Base-by-base conservation (phyloP, 2,797 vertebrate genomes). In the Cottoperca gobio region DNA sequence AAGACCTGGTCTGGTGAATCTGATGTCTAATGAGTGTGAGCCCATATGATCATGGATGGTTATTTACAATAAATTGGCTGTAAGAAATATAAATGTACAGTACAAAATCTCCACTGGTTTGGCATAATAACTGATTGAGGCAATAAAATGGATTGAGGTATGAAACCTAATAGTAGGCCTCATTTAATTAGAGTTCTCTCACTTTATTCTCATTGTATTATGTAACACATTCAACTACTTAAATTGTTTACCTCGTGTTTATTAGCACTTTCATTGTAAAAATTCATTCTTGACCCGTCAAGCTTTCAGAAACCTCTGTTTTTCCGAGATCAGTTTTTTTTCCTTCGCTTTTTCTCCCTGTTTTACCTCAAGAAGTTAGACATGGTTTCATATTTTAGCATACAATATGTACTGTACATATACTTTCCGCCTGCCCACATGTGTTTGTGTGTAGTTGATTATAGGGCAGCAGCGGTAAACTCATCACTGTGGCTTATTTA, bases 101-200 rank as follows among this genome's bases (percentile, higher is more conserved):
- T 45, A 26, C 21, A 70, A 64, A 63, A 83, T 72, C 24, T 67
- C 35, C 11, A 23, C 46, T 68, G n/a, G 26, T 78, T 81, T 86
- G 82, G 63, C 70, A 17, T 21, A 14, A 19, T 21, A 17, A 43
- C 49, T 53, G 16, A 65, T 50, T 23, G 70, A 65, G 43, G 21
- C 53, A 76, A 82, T 77, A 42, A 62, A 79, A 33, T 10, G 10
- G 16, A 70, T 35, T 70, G 23, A 74, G 40, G n/a, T 21, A 28
- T 50, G 13, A 84, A 79, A 73, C 45, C 5, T 43, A 63, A 68
- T 40, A 72, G n/a, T 21, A 58, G 8, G 13, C 14, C 11, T 70
- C 33, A 42, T 63, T 63, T 65, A 28, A 68, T 73, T 54, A 59
- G 28, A 64, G 53, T 5, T 33, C 23, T 53, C 19, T 60, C 12